phyloP scores from a whole-genome alignment of 2,797 vertebrate genomes.

The Crossoptilon crossoptilon region DNA sequence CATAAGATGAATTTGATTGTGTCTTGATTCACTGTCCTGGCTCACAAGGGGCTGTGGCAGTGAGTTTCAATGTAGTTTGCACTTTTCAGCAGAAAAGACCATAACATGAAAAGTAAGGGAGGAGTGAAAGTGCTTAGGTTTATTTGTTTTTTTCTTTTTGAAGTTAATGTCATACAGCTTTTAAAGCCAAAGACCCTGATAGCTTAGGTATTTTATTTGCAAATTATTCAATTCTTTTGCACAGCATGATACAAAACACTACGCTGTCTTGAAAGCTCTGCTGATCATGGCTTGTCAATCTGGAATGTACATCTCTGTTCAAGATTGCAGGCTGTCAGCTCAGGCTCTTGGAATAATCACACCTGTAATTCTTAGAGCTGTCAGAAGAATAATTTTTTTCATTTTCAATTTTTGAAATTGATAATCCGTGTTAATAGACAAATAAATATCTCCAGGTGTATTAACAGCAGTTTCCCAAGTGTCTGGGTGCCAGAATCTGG shows the following conservation, averaged over 20 bases:
- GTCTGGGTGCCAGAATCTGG: neutral
- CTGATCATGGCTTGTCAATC: neutral
- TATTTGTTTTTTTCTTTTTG: neutral
- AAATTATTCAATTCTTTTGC: neutral
- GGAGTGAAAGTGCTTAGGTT: neutral
- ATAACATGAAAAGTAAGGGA: neutral
- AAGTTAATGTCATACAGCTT: neutral
- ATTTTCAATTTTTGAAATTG: neutral
- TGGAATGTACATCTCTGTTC: neutral
- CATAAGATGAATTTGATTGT: neutral
- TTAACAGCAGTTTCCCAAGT: neutral
- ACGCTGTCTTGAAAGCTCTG: neutral
- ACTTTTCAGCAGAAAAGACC: neutral
- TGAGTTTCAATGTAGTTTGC: neutral
- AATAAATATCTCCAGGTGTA: neutral
- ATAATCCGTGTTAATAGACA: neutral
- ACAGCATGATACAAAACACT: neutral
- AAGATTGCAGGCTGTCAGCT: neutral
- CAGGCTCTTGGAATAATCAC: neutral
- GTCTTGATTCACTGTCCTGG: neutral
- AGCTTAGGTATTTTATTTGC: neutral
- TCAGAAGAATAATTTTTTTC: neutral
- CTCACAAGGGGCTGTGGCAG: neutral
- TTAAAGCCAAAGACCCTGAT: neutral
- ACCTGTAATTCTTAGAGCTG: slow-evolving; percentile 1